Conservation (phyloP, 2,888 invertebrate species). For the Aethes cnicana region DNA sequence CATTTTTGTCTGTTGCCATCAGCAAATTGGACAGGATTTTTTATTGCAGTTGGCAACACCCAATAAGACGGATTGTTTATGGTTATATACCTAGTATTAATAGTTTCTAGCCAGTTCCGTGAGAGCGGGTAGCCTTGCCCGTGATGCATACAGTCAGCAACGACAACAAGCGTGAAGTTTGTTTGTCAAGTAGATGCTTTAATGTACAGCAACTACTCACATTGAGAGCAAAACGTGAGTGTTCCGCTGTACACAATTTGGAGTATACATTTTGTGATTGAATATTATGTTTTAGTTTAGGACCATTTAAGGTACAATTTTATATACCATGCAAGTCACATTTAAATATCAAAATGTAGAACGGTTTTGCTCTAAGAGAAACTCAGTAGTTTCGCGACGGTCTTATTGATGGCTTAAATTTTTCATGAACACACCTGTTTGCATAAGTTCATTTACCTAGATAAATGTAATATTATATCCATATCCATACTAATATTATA, state of each 20-base stretch:
- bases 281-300: background rate
- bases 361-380: conserved; percentile 5
- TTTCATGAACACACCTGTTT: conserved; percentile 1
- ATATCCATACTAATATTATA: too few relatives aligned
- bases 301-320: background rate
- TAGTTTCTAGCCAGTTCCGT: conserved; percentile 31
- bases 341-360: conserved; percentile 2
- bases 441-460: too few relatives aligned
- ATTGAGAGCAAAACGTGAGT: conserved; percentile 4
- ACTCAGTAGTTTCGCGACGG: conserved; percentile 10
- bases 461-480: too few relatives aligned
- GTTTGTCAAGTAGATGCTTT: background rate
- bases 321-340: background rate
- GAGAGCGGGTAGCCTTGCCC: conserved; percentile 31
- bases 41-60: conserved; percentile 21
- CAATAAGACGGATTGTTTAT: conserved; percentile 21
- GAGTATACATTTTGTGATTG: background rate
- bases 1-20: too few relatives aligned
- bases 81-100: conserved; percentile 18
- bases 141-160: conserved; percentile 20
- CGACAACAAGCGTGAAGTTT: too few relatives aligned
- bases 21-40: conserved; percentile 12
- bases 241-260: background rate
- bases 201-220: background rate
- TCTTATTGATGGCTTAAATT: background rate